These are phyloP conservation scores for Mythimna albipuncta DNA, from an alignment of 2,888 invertebrate species.

Conservation along the genomic window DNA sequence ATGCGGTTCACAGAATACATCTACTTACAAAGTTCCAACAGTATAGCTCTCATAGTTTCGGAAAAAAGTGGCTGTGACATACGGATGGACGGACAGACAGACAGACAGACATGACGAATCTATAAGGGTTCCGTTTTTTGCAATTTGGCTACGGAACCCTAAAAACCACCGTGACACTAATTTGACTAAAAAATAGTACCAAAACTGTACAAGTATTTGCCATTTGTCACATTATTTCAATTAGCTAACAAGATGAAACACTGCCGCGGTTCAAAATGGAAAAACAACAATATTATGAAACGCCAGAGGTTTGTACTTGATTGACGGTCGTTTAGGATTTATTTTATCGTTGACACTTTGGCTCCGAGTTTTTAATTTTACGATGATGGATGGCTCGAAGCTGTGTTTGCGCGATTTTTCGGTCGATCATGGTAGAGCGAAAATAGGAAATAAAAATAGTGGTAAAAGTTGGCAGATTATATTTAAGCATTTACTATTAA, in stretches of 20 bases:
- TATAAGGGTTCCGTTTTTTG: no score
- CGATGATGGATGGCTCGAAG: constrained; percentile 37
- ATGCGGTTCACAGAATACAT: no score
- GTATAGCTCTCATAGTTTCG: no score
- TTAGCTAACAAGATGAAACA: constrained; percentile 1
- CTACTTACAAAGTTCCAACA: no score
- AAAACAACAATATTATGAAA: constrained; percentile 29
- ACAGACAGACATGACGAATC: no score
- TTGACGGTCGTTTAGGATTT: constrained; percentile 39
- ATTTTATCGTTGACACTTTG: constrained; percentile 48
- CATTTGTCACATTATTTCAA: constrained; percentile 20
- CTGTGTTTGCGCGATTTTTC: constrained; percentile 4
- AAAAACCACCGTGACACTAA: neutral
- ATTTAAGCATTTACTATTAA: no score
- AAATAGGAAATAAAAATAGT: neutral
- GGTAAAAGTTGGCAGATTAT: no score
- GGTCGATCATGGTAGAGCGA: neutral
- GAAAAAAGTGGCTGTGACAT: no score
- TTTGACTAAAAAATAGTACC: neutral
- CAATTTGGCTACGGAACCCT: no score
- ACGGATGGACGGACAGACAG: no score
- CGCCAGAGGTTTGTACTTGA: constrained; percentile 8
- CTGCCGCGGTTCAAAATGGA: neutral
- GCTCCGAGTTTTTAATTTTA: constrained; percentile 47
- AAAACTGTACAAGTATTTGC: neutral